phyloP scores from a whole-genome alignment of 64 coral and sea anemone species.

The Porites australiensis region DNA sequence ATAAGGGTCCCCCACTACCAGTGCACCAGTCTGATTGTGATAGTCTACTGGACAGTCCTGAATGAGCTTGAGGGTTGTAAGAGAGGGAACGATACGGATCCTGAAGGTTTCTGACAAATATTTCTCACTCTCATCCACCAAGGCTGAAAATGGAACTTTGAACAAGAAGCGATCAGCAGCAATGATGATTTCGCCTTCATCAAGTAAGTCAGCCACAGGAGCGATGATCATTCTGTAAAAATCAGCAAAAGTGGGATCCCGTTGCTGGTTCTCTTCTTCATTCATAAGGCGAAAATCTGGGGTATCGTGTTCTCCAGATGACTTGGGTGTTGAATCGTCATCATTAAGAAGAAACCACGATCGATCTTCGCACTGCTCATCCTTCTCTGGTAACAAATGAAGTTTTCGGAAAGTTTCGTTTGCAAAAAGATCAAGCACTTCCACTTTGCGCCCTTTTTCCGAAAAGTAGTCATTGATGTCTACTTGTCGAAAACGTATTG shows the following conservation, averaged over 20 bases:
- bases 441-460: background rate
- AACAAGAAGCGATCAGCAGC: background rate
- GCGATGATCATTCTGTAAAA: conserved; percentile 1
- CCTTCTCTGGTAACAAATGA: background rate
- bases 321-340: background rate
- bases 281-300: background rate
- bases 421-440: background rate
- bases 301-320: background rate
- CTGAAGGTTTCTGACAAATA: background rate
- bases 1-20: background rate
- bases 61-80: background rate
- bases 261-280: too few species aligned
- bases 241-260: background rate
- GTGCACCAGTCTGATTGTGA: background rate
- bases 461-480: background rate
- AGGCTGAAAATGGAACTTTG: background rate
- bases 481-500: background rate
- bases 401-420: background rate
- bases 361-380: background rate
- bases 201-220: background rate
- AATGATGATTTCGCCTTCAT: background rate
- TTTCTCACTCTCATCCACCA: background rate
- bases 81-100: background rate
- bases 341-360: background rate
- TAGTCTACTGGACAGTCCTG: background rate